Percentiles rank a stretch among this genome's conserved stretches.
These are phyloP conservation scores for Galeopterus variegatus DNA, from an alignment of 2,113 vertebrate genomes.

Conservation along the genomic window DNA sequence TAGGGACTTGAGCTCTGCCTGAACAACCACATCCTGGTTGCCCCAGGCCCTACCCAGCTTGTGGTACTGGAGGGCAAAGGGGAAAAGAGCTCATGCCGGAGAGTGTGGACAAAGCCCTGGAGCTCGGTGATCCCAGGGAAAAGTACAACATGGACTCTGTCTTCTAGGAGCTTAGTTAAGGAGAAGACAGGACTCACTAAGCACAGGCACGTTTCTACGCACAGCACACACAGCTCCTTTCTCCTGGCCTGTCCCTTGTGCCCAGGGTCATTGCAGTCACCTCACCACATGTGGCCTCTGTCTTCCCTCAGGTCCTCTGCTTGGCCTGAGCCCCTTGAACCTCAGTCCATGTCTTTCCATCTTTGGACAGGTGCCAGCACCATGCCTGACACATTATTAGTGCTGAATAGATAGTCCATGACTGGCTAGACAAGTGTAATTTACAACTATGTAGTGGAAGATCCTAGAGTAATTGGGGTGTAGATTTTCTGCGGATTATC, in stretches of 20 bases:
- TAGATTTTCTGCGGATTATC: neutral
- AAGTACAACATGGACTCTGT: neutral
- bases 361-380: neutral
- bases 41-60: neutral
- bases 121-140: neutral
- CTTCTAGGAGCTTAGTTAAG: neutral
- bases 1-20: neutral
- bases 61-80: neutral
- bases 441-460: neutral
- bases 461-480: neutral
- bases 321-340: neutral
- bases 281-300: neutral
- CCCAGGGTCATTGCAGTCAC: neutral
- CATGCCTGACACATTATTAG: neutral
- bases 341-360: accelerated
- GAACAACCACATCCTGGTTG: neutral
- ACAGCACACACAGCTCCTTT: accelerated
- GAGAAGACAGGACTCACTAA: neutral
- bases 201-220: neutral
- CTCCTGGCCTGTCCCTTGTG: neutral
- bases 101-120: neutral
- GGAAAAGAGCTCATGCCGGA: neutral
- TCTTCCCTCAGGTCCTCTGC: neutral
- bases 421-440: neutral
- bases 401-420: neutral